Evolutionary conservation across 2,888 invertebrate species (phyloP).

Genomic region (Cheilosia vulpina): DNA sequence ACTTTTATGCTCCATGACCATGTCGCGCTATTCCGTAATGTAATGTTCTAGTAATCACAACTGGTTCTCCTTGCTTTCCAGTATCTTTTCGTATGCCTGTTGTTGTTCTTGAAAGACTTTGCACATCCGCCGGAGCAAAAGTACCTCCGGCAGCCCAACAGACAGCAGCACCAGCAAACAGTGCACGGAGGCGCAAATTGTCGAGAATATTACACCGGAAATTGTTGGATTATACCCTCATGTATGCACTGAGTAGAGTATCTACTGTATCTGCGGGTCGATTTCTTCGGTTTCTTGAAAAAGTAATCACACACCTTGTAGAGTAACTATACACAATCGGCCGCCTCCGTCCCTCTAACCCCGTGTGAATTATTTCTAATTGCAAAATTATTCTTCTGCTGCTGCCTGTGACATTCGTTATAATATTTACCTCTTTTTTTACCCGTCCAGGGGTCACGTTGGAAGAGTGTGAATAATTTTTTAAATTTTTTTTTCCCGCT

Average conservation of each 20-base stretch:
- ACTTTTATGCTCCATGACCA: conserved; percentile 52
- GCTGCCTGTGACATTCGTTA: conserved; percentile 3
- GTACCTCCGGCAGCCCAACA: conserved; percentile 44
- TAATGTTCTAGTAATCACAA: conserved; percentile 53
- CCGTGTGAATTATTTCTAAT: conserved; percentile 69
- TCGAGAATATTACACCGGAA: conserved; percentile 68
- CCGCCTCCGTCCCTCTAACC: not conserved
- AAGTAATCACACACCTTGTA: conserved; percentile 54
- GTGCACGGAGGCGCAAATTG: conserved; percentile 39
- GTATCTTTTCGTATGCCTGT: conserved; percentile 37
- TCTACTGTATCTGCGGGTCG: conserved; percentile 38
- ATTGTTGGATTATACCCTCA: conserved; percentile 66
- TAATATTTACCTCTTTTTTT: not conserved
- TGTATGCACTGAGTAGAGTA: conserved; percentile 25
- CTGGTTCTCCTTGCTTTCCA: conserved; percentile 47
- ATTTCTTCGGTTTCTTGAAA: conserved; percentile 36
- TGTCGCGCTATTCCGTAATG: conserved; percentile 15
- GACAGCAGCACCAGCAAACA: not conserved
- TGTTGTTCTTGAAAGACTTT: conserved; percentile 53
- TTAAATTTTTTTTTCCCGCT: conserved; percentile 16
- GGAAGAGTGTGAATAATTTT: conserved; percentile 25
- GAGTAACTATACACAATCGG: not conserved
- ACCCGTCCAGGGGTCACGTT: conserved; percentile 53
- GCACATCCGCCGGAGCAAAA: conserved; percentile 62
- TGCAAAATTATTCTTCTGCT: conserved; percentile 58